Percentiles rank a stretch among this genome's conserved stretches.
Evolutionary conservation across 2,113 vertebrate species (phyloP).

Genomic region (Phoxinus phoxinus): DNA sequence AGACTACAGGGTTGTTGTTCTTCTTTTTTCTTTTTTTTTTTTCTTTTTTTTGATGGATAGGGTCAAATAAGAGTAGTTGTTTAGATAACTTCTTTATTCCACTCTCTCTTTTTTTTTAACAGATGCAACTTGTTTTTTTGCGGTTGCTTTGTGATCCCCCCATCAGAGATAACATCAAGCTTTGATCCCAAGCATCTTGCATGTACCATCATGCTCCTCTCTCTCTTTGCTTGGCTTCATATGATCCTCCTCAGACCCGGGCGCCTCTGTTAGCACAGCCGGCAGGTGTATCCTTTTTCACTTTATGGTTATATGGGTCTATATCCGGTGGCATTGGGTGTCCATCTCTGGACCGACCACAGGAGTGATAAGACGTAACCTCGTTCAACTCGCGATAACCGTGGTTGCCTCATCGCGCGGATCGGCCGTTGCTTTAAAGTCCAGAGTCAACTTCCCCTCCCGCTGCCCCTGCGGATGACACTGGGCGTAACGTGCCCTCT

Average conservation of each 20-base stretch:
- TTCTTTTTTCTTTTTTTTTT: not conserved
- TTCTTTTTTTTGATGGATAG: not conserved
- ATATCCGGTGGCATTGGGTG: conserved; percentile 49
- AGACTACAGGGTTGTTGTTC: not conserved
- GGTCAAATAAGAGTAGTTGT: conserved; percentile 3
- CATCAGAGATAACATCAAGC: conserved; percentile 4
- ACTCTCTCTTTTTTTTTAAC: conserved; percentile 16
- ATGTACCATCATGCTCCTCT: conserved; percentile 28
- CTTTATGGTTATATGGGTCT: conserved; percentile 59
- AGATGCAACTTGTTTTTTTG: conserved; percentile 10
- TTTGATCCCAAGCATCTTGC: conserved; percentile 24
- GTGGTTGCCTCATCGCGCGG: conserved; percentile 35
- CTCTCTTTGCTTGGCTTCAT: not conserved
- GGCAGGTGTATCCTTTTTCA: conserved; percentile 31
- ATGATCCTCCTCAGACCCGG: conserved; percentile 12
- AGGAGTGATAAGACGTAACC: conserved; percentile 26
- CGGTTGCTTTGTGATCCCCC: conserved; percentile 10
- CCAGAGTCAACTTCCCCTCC: conserved; percentile 35
- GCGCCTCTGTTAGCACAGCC: conserved; percentile 18
- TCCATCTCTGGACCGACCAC: conserved; percentile 5
- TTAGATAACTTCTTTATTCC: conserved; percentile 18
- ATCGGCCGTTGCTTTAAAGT: conserved; percentile 44
- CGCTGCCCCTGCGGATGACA: conserved; percentile 18
- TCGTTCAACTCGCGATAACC: conserved; percentile 40
- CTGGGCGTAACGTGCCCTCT: conserved; percentile 11